Conservation (phyloP, 1,140 invertebrate genomes). For the Dufourea novaeangliae region DNA sequence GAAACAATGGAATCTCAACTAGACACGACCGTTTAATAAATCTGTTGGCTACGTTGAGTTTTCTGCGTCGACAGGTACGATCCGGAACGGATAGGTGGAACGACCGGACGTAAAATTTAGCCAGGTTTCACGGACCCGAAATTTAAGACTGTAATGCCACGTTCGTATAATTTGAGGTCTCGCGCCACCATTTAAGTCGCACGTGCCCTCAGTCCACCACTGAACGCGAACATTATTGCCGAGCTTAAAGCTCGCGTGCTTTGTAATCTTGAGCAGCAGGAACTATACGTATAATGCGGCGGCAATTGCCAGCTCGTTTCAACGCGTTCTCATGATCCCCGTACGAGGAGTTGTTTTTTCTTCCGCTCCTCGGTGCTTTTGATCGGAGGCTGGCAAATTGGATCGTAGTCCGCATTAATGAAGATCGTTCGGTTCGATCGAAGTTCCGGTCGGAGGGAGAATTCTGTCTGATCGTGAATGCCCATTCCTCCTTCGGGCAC, state of each 20-base stretch:
- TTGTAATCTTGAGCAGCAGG: constrained; percentile 64
- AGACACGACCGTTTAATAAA: neutral
- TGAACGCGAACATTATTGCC: constrained; percentile 60
- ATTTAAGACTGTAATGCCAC: constrained; percentile 55
- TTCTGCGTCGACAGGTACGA: neutral
- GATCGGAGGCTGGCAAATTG: constrained; percentile 47
- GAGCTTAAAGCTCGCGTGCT: constrained; percentile 66
- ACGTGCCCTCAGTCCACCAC: constrained; percentile 51
- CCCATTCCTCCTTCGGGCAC: no score
- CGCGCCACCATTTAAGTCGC: constrained; percentile 54
- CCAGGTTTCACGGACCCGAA: constrained; percentile 30
- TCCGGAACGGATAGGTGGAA: neutral
- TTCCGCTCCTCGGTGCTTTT: neutral
- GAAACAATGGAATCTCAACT: no score
- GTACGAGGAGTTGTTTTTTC: constrained; percentile 26
- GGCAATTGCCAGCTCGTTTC: constrained; percentile 63
- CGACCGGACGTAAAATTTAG: constrained; percentile 49
- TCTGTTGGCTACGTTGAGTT: no score
- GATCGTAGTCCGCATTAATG: constrained; percentile 17
- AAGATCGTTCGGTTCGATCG: constrained; percentile 16
- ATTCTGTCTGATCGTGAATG: no score
- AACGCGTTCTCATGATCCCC: constrained; percentile 9
- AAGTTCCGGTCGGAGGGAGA: no score
- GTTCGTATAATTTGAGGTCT: constrained; percentile 61
- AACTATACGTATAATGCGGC: constrained; percentile 59